phyloP scores from a whole-genome alignment of 2,888 invertebrate species.

The Polymixis flavicincta region DNA sequence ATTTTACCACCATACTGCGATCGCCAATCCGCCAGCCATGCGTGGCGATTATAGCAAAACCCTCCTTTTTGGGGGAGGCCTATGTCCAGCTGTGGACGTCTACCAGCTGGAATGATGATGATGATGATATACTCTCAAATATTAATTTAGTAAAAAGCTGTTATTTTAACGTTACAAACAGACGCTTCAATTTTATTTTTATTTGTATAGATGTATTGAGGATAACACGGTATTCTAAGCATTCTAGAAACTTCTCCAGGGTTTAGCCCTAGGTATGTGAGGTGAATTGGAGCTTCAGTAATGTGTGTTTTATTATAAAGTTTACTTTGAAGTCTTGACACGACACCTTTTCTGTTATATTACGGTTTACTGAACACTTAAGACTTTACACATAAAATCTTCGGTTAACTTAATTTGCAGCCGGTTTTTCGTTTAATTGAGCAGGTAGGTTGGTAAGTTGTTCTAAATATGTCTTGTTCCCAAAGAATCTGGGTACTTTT shows the following conservation, averaged over 20 bases:
- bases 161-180: no score
- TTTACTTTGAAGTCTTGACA: conserved; percentile 29
- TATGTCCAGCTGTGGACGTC: no score
- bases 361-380: conserved; percentile 29
- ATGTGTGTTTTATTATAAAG: conserved; percentile 15
- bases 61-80: no score
- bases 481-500: neutral
- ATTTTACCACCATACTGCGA: no score
- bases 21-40: no score
- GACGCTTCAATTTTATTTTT: no score
- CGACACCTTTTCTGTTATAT: conserved; percentile 16
- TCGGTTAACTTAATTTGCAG: conserved; percentile 53
- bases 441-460: conserved; percentile 31
- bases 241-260: neutral
- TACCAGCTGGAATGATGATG: no score
- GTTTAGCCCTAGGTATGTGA: neutral
- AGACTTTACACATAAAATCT: conserved; percentile 18
- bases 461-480: conserved; percentile 57
- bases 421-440: conserved; percentile 54
- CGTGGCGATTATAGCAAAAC: no score
- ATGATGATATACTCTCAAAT: no score
- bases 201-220: no score
- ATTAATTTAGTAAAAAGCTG: no score
- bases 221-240: neutral
- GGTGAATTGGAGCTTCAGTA: conserved; percentile 30